Percentiles rank a stretch among this genome's conserved stretches.
phyloP scores from a whole-genome alignment of 2,113 vertebrate species.

The Pelusios castaneus region DNA sequence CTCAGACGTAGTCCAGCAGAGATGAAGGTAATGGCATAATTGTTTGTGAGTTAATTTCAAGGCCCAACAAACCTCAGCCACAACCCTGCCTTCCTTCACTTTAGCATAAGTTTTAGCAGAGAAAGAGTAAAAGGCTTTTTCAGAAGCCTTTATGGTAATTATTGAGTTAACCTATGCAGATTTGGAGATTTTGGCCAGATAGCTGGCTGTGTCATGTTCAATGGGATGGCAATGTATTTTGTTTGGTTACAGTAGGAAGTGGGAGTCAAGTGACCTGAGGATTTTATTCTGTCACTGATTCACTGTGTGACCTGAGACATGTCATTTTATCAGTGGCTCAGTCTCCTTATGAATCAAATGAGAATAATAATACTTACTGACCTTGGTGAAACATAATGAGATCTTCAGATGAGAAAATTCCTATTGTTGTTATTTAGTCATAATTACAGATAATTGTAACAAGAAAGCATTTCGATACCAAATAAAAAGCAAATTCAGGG shows the following conservation, averaged over 20 bases:
- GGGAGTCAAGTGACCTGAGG: neutral
- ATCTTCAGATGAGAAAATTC: neutral
- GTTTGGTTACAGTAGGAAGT: neutral
- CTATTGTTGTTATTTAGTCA: neutral
- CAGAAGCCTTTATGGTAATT: neutral
- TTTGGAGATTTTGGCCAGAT: neutral
- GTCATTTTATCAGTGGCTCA: neutral
- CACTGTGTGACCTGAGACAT: neutral
- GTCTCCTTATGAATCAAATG: neutral
- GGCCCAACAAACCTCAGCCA: neutral
- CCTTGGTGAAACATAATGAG: neutral
- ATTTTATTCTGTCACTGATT: neutral
- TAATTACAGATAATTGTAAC: neutral
- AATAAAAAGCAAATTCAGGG: neutral
- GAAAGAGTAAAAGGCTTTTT: neutral
- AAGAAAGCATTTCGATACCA: neutral
- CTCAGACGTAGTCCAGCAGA: neutral
- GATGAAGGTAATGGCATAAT: neutral
- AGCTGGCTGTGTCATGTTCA: neutral
- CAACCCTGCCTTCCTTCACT: neutral
- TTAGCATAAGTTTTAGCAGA: neutral
- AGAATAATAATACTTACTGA: neutral
- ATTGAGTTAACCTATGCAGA: neutral
- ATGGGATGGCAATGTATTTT: neutral
- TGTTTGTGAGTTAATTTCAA: slow-evolving; percentile 1